These are phyloP conservation scores for Sciurus niger DNA, from an alignment of 2,113 vertebrate genomes.

Conservation along the genomic window DNA sequence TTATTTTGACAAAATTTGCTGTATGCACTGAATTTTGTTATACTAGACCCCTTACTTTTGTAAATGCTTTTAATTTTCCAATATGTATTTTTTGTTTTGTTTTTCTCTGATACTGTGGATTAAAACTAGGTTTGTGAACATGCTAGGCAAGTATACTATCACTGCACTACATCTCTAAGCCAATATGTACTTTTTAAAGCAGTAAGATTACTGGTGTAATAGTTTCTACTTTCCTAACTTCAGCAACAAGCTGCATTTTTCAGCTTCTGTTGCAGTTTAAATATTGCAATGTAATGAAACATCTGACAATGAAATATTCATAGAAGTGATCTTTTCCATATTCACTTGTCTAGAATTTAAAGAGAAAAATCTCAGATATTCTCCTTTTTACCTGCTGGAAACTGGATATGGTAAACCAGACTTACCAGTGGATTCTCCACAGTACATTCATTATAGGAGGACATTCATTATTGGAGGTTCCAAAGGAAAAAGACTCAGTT, in stretches of 20 bases:
- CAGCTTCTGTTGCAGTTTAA: not conserved
- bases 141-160: too few species aligned
- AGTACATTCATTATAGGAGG: too few species aligned
- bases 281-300: not conserved
- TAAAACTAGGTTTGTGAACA: not conserved
- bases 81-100: not conserved
- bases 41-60: not conserved
- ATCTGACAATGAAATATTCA: not conserved
- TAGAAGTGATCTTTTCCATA: not conserved
- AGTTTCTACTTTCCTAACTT: not conserved
- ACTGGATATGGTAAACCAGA: accelerated
- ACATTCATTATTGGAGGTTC: not conserved
- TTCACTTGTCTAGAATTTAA: not conserved
- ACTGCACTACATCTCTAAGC: not conserved
- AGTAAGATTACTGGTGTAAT: not conserved
- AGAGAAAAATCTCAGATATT: not conserved
- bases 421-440: not conserved
- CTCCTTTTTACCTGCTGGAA: not conserved
- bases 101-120: not conserved
- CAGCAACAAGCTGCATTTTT: not conserved
- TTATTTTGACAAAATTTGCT: not conserved
- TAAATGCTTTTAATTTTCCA: not conserved
- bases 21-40: not conserved
- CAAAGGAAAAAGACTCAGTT: not conserved
- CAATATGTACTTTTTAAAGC: not conserved